Base-by-base conservation (phyloP, 2,888 invertebrate species). In the Hyposoter dolosus region DNA sequence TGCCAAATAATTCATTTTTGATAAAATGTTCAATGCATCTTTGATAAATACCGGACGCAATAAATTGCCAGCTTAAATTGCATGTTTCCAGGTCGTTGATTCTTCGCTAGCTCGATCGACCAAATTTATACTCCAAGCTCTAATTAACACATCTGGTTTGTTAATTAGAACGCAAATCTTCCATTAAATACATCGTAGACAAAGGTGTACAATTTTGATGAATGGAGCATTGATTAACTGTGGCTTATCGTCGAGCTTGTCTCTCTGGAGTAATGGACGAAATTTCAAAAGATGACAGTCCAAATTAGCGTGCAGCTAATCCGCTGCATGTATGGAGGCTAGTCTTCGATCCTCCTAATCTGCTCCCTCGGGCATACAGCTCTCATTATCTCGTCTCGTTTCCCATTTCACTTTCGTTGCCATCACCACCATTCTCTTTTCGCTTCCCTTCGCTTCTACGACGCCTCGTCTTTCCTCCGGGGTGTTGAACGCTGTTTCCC, bases 371-470 rank as follows among this genome's bases (percentile, higher is more conserved):
- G 78, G 82, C 66, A 77, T 77, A 75, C 68, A 66, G 50, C 66
- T 82, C 82, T 84, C 82, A 82, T 85, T 85, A 85, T 85, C 75
- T 77, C 40, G 9, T 40, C 82, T 79, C 77, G 82, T 86, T 81
- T 85, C 75, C 72, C 71, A 74, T 80, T 79, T 86, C 82, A 75
- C 78, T 69, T 63, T 69, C 74, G 74, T 69, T 78, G 53, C 79
- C 77, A 40, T 53, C 43, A 50, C 63, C 68, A 66, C 69, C 32
- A 23, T 68, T 71, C 40, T 40, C 15, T 60, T 50, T 53, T n/a
- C 68, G 15, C 43, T 17, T 69, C 35, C 10, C 50, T 40, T 56
- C 32, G 47, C 53, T 77, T 23, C 32, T n/a, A n/a, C 60, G n/a
- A 28, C 43, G 15, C 47, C 43, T 66, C 19, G n/a, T 28, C 45